phyloP scores from a whole-genome alignment of 2,113 vertebrate species.

The Myocastor coypus region DNA sequence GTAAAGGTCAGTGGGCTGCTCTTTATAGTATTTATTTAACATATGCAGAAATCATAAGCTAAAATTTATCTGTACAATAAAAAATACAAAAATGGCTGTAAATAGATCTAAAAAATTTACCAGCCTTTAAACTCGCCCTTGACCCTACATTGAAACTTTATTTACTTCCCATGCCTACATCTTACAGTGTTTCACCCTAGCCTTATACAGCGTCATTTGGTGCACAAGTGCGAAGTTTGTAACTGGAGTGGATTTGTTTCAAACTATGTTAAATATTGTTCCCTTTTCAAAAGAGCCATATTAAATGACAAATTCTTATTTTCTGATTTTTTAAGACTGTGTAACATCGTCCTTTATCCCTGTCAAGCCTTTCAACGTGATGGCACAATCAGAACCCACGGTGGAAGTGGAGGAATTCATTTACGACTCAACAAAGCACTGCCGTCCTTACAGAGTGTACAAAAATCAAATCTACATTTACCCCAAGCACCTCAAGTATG shows the following conservation, averaged over 20 bases:
- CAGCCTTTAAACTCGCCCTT: not conserved
- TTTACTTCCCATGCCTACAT: not conserved
- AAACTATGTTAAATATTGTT: constrained; percentile 44
- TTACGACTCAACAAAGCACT: constrained; percentile 94
- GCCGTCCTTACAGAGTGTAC: constrained; percentile 95
- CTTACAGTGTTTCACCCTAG: not conserved
- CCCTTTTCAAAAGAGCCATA: constrained; percentile 1
- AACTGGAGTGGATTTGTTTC: constrained; percentile 30
- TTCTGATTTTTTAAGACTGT: constrained; percentile 91
- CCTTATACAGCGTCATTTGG: not conserved
- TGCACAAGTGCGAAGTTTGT: not conserved
- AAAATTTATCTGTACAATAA: constrained; percentile 31
- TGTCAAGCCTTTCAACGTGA: constrained; percentile 94
- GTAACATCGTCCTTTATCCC: constrained; percentile 97
- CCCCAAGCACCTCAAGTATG: constrained; percentile 98
- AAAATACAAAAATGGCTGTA: constrained; percentile 1
- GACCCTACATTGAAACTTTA: not conserved
- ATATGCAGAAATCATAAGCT: not conserved
- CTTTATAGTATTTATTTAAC: not conserved
- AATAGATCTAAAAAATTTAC: not conserved
- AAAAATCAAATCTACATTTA: constrained; percentile 99
- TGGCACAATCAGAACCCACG: constrained; percentile 90
- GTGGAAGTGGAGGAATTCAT: constrained; percentile 98
- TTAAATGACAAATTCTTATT: constrained; percentile 75
- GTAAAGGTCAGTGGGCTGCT: not conserved